phyloP scores from a whole-genome alignment of 37 sponge, comb jelly and placozoan species.

The Theonella swinhoei region DNA sequence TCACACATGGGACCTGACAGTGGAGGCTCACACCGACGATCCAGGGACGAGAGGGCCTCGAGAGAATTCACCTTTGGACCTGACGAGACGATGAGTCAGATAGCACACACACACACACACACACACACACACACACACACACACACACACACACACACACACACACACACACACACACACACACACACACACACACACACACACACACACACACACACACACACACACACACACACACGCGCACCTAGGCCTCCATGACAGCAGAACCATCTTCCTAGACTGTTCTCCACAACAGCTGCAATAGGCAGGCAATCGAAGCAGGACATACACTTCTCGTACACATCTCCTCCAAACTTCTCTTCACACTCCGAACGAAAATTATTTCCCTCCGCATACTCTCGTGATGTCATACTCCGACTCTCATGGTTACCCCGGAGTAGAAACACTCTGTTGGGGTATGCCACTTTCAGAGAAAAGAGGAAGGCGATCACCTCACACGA shows the following conservation, averaged over 20 bases:
- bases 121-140: background rate
- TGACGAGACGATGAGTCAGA: background rate
- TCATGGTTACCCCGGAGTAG: constrained; percentile 85
- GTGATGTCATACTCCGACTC: constrained; percentile 62
- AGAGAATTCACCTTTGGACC: constrained; percentile 56
- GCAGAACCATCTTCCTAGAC: background rate
- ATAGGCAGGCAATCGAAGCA: constrained; percentile 68
- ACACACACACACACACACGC: background rate
- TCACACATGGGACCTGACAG: constrained; percentile 69
- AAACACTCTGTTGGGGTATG: constrained; percentile 43
- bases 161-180: constrained; percentile 27
- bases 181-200: constrained; percentile 9
- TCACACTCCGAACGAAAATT: constrained; percentile 62
- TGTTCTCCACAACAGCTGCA: constrained; percentile 68
- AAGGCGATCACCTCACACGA: constrained; percentile 66
- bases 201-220: background rate
- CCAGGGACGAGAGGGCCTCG: constrained; percentile 7
- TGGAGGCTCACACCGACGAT: constrained; percentile 61
- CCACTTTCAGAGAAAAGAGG: constrained; percentile 62
- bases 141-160: background rate
- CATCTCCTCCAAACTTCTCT: constrained; percentile 35
- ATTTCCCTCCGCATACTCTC: constrained; percentile 60
- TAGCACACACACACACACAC: too few relatives aligned
- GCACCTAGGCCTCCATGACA: background rate
- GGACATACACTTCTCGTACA: constrained; percentile 27